These are phyloP conservation scores for Pipra filicauda DNA, from an alignment of 2,113 vertebrate genomes.

Conservation along the genomic window DNA sequence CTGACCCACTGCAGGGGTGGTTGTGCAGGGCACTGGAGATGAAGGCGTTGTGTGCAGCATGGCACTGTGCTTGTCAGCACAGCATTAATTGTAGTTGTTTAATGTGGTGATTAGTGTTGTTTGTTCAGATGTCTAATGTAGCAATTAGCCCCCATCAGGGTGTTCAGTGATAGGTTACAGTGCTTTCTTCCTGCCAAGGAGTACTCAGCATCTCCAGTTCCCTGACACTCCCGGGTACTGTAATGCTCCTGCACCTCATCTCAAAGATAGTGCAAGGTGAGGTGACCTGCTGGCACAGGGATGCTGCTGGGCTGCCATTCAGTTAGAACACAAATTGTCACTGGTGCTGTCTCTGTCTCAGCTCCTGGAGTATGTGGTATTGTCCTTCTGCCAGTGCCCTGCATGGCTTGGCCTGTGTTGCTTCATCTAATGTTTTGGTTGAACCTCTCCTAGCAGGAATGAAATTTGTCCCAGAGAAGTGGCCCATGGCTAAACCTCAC, in stretches of 20 bases:
- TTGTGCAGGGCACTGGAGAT: not conserved
- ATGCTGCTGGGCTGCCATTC: not conserved
- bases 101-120: conserved; percentile 31
- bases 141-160: conserved; percentile 1
- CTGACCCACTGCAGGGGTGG: accelerated
- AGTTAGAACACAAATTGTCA: not conserved
- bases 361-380: not conserved
- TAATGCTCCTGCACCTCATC: not conserved
- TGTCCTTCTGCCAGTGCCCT: not conserved
- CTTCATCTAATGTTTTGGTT: not conserved
- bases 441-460: not conserved
- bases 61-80: not conserved
- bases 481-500: not conserved
- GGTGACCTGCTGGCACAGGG: not conserved
- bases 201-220: not conserved
- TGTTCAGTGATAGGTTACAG: not conserved
- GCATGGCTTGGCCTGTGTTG: not conserved
- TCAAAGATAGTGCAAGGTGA: accelerated
- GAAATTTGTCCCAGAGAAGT: not conserved
- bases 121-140: conserved; percentile 22
- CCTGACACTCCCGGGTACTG: accelerated
- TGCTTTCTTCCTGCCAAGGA: not conserved
- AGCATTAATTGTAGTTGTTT: conserved; percentile 19
- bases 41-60: not conserved
- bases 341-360: not conserved